Evolutionary conservation across 2,797 vertebrate species (phyloP).

Genomic region (Onychomys torridus): DNA sequence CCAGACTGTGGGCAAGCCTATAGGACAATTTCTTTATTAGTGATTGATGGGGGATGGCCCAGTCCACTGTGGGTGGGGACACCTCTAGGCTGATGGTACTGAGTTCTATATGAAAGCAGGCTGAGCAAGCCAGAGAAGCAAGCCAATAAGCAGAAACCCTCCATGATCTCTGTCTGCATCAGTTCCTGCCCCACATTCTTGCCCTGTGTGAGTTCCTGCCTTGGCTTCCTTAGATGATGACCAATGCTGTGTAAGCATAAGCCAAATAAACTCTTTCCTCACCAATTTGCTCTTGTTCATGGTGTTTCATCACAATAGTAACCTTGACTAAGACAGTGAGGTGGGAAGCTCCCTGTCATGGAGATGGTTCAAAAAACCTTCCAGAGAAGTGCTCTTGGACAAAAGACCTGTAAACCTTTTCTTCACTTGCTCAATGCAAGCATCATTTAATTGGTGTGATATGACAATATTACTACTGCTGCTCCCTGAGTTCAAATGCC

Average conservation of each 20-base stretch:
- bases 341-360: background rate
- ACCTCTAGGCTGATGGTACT: background rate
- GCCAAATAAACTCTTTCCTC: background rate
- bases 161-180: background rate
- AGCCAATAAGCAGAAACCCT: background rate
- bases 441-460: background rate
- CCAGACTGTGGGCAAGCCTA: background rate
- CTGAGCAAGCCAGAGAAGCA: background rate
- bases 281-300: background rate
- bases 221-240: background rate
- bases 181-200: background rate
- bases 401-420: background rate
- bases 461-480: background rate
- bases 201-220: background rate
- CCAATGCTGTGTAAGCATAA: background rate
- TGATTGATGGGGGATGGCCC: background rate
- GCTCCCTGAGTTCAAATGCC: conserved; percentile 8
- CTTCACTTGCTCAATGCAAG: background rate
- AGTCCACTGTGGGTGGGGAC: background rate
- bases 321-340: background rate
- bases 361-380: background rate
- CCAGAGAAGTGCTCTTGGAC: background rate
- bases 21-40: background rate
- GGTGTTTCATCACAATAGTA: background rate
- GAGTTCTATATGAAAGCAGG: background rate